Evolutionary conservation across 1,140 invertebrate species (phyloP).

Genomic region (Schlechtendalia chinensis): DNA sequence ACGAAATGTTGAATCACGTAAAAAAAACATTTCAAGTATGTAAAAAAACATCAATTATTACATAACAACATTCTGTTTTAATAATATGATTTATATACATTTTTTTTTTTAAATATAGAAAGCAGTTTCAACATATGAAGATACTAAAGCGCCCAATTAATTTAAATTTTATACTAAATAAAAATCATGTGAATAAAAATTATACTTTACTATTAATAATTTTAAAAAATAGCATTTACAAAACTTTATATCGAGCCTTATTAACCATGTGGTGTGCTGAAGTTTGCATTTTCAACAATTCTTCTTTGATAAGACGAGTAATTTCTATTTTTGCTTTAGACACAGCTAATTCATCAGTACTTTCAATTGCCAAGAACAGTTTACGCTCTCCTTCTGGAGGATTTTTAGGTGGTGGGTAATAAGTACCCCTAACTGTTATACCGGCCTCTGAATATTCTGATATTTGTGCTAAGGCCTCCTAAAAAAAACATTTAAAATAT

Average conservation of each 20-base stretch:
- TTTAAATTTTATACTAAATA: background rate
- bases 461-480: slow-evolving; percentile 96
- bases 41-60: background rate
- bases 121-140: slow-evolving; percentile 23
- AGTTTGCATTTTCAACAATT: slow-evolving; percentile 88
- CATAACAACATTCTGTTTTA: background rate
- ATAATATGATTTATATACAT: background rate
- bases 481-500: slow-evolving; percentile 52
- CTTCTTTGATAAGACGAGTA: slow-evolving; percentile 95
- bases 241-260: slow-evolving; percentile 92
- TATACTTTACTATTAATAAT: background rate
- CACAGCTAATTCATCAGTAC: slow-evolving; percentile 93
- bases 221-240: slow-evolving; percentile 60
- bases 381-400: slow-evolving; percentile 94
- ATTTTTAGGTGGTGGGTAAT: slow-evolving; percentile 83
- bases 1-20: slow-evolving; percentile 40
- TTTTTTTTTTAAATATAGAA: slow-evolving; percentile 14
- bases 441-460: slow-evolving; percentile 99
- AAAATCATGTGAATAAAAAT: slow-evolving; percentile 8
- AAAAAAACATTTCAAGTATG: slow-evolving; percentile 49
- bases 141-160: background rate
- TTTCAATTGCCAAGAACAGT: slow-evolving; percentile 97
- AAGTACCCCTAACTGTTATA: slow-evolving; percentile 97
- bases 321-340: slow-evolving; percentile 98
- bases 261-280: slow-evolving; percentile 83